Percentiles rank a stretch among this genome's conserved stretches.
Conservation (phyloP, 2,797 vertebrate species). For the Typhlichthys subterraneus region DNA sequence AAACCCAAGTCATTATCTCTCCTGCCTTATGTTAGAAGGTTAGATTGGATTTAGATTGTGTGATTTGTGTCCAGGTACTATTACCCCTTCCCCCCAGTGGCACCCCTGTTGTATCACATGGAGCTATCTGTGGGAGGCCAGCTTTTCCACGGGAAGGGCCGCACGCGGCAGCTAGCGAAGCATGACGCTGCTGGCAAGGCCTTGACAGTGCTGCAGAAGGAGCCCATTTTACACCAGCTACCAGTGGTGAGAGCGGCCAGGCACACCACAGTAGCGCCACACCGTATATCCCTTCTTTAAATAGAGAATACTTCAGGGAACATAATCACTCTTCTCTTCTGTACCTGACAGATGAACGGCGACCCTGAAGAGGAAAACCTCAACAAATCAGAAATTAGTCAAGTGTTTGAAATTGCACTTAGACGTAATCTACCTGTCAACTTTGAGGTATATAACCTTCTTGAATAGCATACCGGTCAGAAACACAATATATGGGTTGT, state of each 20-base stretch:
- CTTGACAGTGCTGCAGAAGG: constrained; percentile 91
- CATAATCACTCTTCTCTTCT: not conserved
- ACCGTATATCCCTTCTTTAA: not conserved
- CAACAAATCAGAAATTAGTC: constrained; percentile 99
- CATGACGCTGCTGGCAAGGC: constrained; percentile 94
- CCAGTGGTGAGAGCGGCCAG: constrained; percentile 60
- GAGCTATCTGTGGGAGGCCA: constrained; percentile 96
- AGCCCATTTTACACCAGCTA: constrained; percentile 87
- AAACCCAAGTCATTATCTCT: too few relatives aligned
- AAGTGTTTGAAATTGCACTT: constrained; percentile 99
- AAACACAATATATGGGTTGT: too few relatives aligned
- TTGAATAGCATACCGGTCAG: not conserved
- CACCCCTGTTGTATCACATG: constrained; percentile 93
- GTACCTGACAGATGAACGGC: constrained; percentile 85
- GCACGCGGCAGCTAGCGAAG: constrained; percentile 92
- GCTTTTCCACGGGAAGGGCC: constrained; percentile 95
- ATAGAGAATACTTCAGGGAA: not conserved
- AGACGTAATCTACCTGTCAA: constrained; percentile 98
- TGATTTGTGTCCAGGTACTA: constrained; percentile 87
- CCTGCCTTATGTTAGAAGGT: not conserved
- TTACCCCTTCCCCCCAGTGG: constrained; percentile 93
- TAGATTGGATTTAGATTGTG: not conserved
- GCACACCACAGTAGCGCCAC: not conserved
- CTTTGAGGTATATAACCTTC: constrained; percentile 85
- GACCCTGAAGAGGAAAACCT: constrained; percentile 96